Percentiles rank a stretch among this genome's conserved stretches.
Conservation (phyloP, 2,113 vertebrate genomes). For the Nasalis larvatus region DNA sequence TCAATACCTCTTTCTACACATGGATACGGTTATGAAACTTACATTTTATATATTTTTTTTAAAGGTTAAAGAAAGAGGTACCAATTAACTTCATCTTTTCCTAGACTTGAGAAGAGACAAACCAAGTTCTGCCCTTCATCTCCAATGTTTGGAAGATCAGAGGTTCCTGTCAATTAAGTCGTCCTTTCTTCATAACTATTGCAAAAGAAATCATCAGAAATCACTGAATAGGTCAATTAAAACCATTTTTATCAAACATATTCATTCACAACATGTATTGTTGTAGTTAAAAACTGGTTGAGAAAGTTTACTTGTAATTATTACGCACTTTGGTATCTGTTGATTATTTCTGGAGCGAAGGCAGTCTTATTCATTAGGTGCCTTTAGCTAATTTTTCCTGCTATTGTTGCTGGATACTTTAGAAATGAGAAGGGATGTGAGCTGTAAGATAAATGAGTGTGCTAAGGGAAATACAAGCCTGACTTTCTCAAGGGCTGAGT, state of each 20-base stretch:
- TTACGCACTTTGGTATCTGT: background rate
- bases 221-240: background rate
- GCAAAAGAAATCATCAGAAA: slow-evolving; percentile 37
- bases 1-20: background rate
- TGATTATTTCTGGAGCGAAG: background rate
- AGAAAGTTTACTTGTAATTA: background rate
- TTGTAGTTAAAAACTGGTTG: background rate
- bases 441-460: background rate
- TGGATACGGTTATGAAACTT: background rate
- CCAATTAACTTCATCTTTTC: slow-evolving; percentile 7
- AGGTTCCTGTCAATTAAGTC: background rate
- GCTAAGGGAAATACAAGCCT: background rate
- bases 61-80: background rate
- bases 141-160: background rate
- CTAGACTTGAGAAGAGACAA: slow-evolving; percentile 21
- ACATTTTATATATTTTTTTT: background rate
- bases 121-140: background rate
- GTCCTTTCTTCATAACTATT: slow-evolving; percentile 40
- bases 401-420: background rate
- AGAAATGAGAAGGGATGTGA: background rate
- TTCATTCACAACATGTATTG: background rate
- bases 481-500: background rate
- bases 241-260: background rate
- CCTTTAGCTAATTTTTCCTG: background rate
- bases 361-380: background rate